A percentile compares a stretch with the other conserved stretches of the same genome.
These are phyloP conservation scores for Episyrphus balteatus DNA, from an alignment of 1,140 invertebrate species.

Conservation along the genomic window DNA sequence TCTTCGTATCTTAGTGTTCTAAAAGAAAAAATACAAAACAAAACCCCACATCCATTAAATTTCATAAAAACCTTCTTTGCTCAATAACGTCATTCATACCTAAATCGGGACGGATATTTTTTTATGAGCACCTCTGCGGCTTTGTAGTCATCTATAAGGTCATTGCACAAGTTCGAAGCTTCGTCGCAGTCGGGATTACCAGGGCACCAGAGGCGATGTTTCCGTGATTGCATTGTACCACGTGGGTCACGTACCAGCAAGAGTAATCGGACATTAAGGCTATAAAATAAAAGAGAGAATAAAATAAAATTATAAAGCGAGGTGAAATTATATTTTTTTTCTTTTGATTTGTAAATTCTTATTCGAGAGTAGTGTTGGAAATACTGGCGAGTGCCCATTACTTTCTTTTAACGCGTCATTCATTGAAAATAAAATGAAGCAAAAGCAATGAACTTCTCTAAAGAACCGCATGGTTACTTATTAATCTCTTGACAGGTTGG, in stretches of 20 bases:
- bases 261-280: constrained; percentile 63
- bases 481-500: too few relatives aligned
- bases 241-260: constrained; percentile 73
- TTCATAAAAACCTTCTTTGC: neutral
- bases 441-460: too few relatives aligned
- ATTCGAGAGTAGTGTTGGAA: too few relatives aligned
- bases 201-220: constrained; percentile 74
- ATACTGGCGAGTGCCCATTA: too few relatives aligned
- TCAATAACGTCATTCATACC: constrained; percentile 38
- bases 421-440: too few relatives aligned
- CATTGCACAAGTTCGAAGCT: constrained; percentile 61
- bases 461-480: too few relatives aligned
- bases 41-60: neutral
- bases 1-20: constrained; percentile 78
- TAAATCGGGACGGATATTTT: constrained; percentile 59
- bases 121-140: constrained; percentile 56
- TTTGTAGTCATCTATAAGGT: constrained; percentile 71
- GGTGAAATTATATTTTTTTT: too few relatives aligned
- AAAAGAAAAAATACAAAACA: constrained; percentile 22
- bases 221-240: constrained; percentile 73
- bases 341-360: too few relatives aligned
- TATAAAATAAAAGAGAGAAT: constrained; percentile 20
- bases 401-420: too few relatives aligned
- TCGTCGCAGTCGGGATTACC: constrained; percentile 71
- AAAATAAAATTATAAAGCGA: neutral